Percentiles rank a stretch among this genome's conserved stretches.
phyloP scores from a whole-genome alignment of 2,888 invertebrate species.

The Creontiades dilutus region DNA sequence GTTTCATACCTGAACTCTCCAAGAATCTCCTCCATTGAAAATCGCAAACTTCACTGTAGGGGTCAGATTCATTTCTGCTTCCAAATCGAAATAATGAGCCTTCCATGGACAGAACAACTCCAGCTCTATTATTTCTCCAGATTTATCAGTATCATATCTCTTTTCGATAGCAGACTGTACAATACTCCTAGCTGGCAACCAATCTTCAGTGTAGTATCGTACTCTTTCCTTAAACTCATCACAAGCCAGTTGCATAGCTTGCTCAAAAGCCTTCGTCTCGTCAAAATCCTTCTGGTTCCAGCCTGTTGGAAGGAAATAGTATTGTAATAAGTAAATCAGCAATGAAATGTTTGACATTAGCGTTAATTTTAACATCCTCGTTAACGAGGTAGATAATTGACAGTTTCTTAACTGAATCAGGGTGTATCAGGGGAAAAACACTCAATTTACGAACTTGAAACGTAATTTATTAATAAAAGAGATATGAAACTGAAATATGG shows the following conservation, averaged over 20 bases:
- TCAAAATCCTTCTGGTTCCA: constrained; percentile 85
- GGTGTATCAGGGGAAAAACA: too few relatives aligned
- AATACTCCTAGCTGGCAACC: constrained; percentile 92
- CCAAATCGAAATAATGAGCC: constrained; percentile 90
- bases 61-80: constrained; percentile 84
- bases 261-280: constrained; percentile 83
- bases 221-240: constrained; percentile 88
- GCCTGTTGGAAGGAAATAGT: constrained; percentile 79
- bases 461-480: too few relatives aligned
- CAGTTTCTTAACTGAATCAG: too few relatives aligned
- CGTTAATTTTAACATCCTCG: too few relatives aligned
- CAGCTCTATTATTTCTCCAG: constrained; percentile 91
- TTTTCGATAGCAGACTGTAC: constrained; percentile 86
- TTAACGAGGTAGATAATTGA: too few relatives aligned
- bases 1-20: constrained; percentile 85
- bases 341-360: too few relatives aligned
- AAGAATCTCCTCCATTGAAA: constrained; percentile 84
- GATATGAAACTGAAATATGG: too few relatives aligned
- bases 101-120: constrained; percentile 91
- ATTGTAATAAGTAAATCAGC: too few relatives aligned
- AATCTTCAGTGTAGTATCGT: constrained; percentile 82
- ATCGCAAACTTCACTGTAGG: constrained; percentile 86
- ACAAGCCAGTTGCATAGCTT: constrained; percentile 89
- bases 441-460: too few relatives aligned
- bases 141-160: constrained; percentile 83